phyloP scores from a whole-genome alignment of 2,888 invertebrate genomes.

The Epinotia ramella region DNA sequence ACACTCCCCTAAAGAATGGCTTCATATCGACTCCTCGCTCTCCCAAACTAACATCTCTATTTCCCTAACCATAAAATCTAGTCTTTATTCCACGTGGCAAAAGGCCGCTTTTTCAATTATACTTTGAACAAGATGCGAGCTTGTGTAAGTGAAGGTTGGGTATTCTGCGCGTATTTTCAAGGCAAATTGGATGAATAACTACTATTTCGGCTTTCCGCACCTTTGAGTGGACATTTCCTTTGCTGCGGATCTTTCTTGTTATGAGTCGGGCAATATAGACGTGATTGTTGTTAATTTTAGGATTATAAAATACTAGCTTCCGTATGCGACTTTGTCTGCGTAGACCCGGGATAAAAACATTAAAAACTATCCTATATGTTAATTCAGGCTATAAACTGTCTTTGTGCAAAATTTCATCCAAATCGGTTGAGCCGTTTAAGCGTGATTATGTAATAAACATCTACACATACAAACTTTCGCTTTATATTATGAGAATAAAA shows the following conservation, averaged over 20 bases:
- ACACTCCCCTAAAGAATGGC: slow-evolving; percentile 7
- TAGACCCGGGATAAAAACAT: no score
- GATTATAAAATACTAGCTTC: no score
- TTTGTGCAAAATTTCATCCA: no score
- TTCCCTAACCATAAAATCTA: background rate
- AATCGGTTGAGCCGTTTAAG: no score
- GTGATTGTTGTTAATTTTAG: background rate
- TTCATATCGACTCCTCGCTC: slow-evolving; percentile 9
- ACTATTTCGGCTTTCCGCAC: slow-evolving; percentile 11
- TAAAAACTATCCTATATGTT: no score
- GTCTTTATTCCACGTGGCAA: background rate
- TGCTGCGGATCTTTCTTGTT: slow-evolving; percentile 5
- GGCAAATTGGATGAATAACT: slow-evolving; percentile 7
- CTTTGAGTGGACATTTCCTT: slow-evolving; percentile 14
- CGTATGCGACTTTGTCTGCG: no score
- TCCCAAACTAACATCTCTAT: slow-evolving; percentile 2
- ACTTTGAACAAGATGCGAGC: background rate
- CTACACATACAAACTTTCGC: no score
- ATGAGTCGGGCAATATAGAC: background rate
- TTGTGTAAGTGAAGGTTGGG: background rate
- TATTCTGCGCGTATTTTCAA: background rate
- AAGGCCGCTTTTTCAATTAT: background rate
- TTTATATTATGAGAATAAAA: no score
- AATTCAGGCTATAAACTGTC: background rate
- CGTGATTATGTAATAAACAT: no score